phyloP scores from a whole-genome alignment of 2,888 invertebrate genomes.

The Myopa tessellatipennis region DNA sequence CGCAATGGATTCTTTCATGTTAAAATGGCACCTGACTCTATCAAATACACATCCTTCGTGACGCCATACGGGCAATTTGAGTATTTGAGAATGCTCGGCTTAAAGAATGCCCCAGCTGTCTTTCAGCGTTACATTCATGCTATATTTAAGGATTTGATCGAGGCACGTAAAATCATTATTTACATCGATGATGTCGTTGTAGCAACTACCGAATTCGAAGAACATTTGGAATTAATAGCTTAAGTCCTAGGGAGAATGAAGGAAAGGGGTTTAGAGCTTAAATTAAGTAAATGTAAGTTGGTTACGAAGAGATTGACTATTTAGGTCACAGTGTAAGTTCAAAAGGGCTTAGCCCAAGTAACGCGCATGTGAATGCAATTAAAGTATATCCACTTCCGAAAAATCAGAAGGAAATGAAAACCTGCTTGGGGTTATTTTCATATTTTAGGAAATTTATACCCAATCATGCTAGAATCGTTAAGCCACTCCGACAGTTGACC shows the following conservation, averaged over 20 bases:
- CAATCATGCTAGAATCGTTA: constrained; percentile 39
- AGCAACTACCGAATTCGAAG: constrained; percentile 37
- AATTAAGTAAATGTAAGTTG: too few relatives aligned
- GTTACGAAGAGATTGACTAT: constrained; percentile 41
- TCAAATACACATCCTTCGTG: constrained; percentile 33
- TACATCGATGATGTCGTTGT: too few relatives aligned
- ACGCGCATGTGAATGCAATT: constrained; percentile 34
- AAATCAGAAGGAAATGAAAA: constrained; percentile 31
- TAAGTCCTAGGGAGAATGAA: constrained; percentile 39
- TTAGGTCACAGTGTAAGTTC: constrained; percentile 38
- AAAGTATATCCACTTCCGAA: constrained; percentile 31
- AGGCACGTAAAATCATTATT: too few relatives aligned
- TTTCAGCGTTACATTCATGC: constrained; percentile 18
- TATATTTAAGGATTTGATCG: too few relatives aligned
- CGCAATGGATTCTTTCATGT: constrained; percentile 25
- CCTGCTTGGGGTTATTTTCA: constrained; percentile 42
- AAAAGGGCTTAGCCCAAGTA: constrained; percentile 38
- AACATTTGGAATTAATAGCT: constrained; percentile 44
- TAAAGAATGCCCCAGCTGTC: constrained; percentile 29
- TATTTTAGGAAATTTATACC: constrained; percentile 42
- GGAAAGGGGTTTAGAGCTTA: too few relatives aligned
- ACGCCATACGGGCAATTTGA: constrained; percentile 39
- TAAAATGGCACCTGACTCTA: constrained; percentile 23
- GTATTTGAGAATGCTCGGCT: constrained; percentile 35
- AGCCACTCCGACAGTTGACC: constrained; percentile 35